Base-by-base conservation (phyloP, 2,888 invertebrate species). In the Argynnis bischoffii region DNA sequence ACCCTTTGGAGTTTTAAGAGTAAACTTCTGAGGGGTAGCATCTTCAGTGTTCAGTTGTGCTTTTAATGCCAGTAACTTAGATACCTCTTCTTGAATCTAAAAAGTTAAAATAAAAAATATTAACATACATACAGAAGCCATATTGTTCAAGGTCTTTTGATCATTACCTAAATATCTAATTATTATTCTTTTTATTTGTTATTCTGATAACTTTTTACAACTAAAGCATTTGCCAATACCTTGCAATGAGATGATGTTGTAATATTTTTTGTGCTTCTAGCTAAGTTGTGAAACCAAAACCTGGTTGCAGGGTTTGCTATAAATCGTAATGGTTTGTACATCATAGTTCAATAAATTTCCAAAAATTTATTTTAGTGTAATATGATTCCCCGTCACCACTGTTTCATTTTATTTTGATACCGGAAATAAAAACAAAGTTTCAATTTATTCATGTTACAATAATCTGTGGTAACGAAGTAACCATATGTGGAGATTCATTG, bases 1-100 rank as follows among this genome's bases (percentile, higher is more conserved):
- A 5, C 99, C 97, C 87, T 98, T 98, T 0, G 98, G 95, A 0
- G 98, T 98, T 90, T 98, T 98, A 64, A 98, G 95, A 0, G 94
- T 95, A 81, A 98, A 96, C 87, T 98, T 98, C 76, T 96, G 96
- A n/a, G 92, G 92, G 6, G 88, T 89, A 1, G 82, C 89, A 84
- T 95, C 95, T 78, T 93, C 94, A 56, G 90, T 87, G 1, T 88
- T 91, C 2, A 97, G 84, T 79, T 96, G 95, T 3, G 96, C 94
- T 92, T 98, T 98, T 54, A 98, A 86, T 64, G 95, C 95, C 73
- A 98, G 86, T 64, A 98, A 92, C 81, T 97, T 97, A 0, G 95
- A 93, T 50, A 98, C 96, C 89, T 98, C 97, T 81, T 96, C 95
- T 85, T 96, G 94, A 77, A 99, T 96, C 98, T 99, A 70, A 80